phyloP scores from a whole-genome alignment of 2,797 vertebrate species.

The Gobionotothen gibberifrons region DNA sequence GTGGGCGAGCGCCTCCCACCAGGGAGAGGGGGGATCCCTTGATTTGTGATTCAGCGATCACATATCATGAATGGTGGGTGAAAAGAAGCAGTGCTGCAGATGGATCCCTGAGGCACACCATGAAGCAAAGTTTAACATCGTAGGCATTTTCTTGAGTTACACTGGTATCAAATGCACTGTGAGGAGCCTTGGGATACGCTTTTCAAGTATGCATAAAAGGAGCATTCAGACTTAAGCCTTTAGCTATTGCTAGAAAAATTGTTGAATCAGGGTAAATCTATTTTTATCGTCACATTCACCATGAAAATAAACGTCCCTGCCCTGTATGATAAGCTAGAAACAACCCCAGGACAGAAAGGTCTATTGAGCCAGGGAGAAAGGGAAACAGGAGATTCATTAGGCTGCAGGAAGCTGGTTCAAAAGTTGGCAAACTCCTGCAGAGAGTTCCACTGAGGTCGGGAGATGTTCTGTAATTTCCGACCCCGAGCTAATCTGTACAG shows the following conservation, averaged over 20 bases:
- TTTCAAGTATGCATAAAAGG: conserved; percentile 53
- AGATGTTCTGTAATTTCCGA: conserved; percentile 79
- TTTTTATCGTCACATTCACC: conserved; percentile 43
- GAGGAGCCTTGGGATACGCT: conserved; percentile 51
- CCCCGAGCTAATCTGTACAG: conserved; percentile 70
- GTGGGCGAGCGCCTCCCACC: conserved; percentile 50
- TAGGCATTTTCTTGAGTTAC: conserved; percentile 74
- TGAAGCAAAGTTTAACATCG: conserved; percentile 69
- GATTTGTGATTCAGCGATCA: conserved; percentile 73
- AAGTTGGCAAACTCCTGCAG: conserved; percentile 53
- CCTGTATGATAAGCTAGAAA: conserved; percentile 39
- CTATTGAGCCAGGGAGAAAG: conserved; percentile 34
- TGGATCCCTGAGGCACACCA: conserved; percentile 76
- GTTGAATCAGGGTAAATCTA: conserved; percentile 44
- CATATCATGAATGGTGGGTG: conserved; percentile 58
- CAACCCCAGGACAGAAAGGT: conserved; percentile 29
- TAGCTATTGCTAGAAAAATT: conserved; percentile 30
- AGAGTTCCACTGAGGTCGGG: conserved; percentile 72
- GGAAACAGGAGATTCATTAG: conserved; percentile 52
- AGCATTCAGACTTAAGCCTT: conserved; percentile 41
- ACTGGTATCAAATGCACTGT: conserved; percentile 63
- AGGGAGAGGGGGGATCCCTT: conserved; percentile 43
- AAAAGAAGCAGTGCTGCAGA: conserved; percentile 47
- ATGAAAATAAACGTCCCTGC: conserved; percentile 48
- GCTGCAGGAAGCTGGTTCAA: conserved; percentile 55